These are phyloP conservation scores for Macrosiphum euphorbiae DNA, from an alignment of 2,888 invertebrate genomes.

Conservation along the genomic window DNA sequence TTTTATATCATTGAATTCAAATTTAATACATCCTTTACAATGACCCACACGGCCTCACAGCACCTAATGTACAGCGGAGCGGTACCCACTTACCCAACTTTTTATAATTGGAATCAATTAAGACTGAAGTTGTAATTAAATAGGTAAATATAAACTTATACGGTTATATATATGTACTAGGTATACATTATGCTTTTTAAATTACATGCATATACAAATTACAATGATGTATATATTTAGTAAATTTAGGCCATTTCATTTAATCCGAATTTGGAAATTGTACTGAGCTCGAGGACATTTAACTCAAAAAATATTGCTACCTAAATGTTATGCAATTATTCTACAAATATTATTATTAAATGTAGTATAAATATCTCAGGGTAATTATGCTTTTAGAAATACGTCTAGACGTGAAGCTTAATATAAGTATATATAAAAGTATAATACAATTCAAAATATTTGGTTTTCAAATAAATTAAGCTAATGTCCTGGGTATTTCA, in stretches of 20 bases:
- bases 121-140: background rate
- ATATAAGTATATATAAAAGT: background rate
- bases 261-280: background rate
- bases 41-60: no score
- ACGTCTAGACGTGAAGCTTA: background rate
- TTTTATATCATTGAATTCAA: no score
- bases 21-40: no score
- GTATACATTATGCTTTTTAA: background rate
- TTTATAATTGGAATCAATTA: background rate
- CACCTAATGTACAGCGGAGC: no score
- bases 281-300: no score
- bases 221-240: background rate
- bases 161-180: background rate
- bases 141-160: background rate
- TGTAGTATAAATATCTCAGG: background rate
- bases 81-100: no score
- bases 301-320: background rate
- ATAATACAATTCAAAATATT: background rate
- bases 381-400: background rate
- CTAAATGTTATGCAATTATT: background rate
- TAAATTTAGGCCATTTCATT: background rate
- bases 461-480: slow-evolving; percentile 9
- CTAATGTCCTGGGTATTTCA: background rate
- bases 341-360: background rate
- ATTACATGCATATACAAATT: no score